Percentiles rank a stretch among this genome's conserved stretches.
phyloP scores from a whole-genome alignment of 2,888 invertebrate species.

The Nesidiocoris tenuis region DNA sequence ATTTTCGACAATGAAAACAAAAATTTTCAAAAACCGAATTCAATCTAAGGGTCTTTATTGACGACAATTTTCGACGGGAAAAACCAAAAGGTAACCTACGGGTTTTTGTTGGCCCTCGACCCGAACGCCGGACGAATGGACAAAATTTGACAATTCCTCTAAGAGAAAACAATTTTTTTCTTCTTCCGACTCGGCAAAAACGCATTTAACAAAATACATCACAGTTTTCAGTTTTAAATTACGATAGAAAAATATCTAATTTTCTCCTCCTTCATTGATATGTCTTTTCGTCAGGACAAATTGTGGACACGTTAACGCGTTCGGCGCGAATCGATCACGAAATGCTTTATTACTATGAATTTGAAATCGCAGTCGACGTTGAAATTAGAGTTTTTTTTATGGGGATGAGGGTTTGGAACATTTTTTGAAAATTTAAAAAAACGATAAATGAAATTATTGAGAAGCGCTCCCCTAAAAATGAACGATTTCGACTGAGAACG shows the following conservation, averaged over 20 bases:
- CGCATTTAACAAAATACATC: constrained; percentile 42
- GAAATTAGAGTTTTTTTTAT: too few species aligned
- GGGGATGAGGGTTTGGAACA: too few species aligned
- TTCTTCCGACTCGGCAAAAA: neutral
- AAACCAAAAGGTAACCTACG: neutral
- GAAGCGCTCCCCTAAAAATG: too few species aligned
- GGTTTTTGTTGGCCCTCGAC: neutral
- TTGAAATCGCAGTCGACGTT: neutral
- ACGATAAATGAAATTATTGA: too few species aligned
- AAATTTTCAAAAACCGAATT: too few species aligned
- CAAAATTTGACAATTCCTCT: constrained; percentile 7
- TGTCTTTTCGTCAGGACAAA: constrained; percentile 41
- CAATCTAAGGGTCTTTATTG: too few species aligned
- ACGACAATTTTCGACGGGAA: neutral
- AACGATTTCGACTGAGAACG: too few species aligned
- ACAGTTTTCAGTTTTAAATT: constrained; percentile 38
- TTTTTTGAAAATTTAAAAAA: constrained; percentile 9
- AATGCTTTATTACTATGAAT: neutral
- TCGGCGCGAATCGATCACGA: constrained; percentile 8
- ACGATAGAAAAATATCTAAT: constrained; percentile 41
- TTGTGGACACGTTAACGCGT: constrained; percentile 18
- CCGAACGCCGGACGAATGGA: neutral
- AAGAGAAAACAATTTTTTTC: neutral
- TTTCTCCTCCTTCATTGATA: constrained; percentile 34
- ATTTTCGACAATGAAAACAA: neutral